Evolutionary conservation across 2,113 vertebrate species (phyloP).

Genomic region (Dipodomys stephensi): DNA sequence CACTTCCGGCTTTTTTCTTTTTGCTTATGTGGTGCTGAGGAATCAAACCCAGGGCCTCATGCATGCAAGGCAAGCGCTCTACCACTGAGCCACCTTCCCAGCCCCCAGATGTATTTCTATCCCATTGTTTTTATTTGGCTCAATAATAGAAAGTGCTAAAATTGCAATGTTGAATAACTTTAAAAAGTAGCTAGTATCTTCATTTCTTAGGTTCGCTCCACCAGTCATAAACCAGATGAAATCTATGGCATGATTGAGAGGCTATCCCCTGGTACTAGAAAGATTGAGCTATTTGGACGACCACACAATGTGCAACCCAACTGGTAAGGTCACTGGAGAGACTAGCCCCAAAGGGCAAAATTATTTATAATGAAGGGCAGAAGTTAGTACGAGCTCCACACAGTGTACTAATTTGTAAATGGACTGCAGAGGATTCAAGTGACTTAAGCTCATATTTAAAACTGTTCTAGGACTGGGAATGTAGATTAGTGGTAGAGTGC

Average conservation of each 20-base stretch:
- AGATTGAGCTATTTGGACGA: conserved; percentile 95
- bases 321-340: conserved; percentile 86
- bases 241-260: conserved; percentile 98
- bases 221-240: conserved; percentile 96
- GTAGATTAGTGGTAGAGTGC: no score
- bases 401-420: not conserved
- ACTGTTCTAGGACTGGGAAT: no score
- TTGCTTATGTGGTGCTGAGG: no score
- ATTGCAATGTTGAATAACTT: conserved; percentile 14
- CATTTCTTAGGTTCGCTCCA: conserved; percentile 92
- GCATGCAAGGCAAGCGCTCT: no score
- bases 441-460: not conserved
- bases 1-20: no score
- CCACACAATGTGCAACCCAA: conserved; percentile 97
- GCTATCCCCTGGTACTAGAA: conserved; percentile 94
- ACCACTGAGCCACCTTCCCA: no score
- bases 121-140: conserved; percentile 45
- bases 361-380: not conserved
- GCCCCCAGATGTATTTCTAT: not conserved
- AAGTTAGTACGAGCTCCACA: not conserved
- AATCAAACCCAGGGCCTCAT: no score
- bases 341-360: not conserved
- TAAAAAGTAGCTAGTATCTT: conserved; percentile 59
- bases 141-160: conserved; percentile 44
- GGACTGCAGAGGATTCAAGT: not conserved